These are phyloP conservation scores for Caenorhabditis doughertyi DNA, from an alignment of 2,888 invertebrate species.

Conservation along the genomic window DNA sequence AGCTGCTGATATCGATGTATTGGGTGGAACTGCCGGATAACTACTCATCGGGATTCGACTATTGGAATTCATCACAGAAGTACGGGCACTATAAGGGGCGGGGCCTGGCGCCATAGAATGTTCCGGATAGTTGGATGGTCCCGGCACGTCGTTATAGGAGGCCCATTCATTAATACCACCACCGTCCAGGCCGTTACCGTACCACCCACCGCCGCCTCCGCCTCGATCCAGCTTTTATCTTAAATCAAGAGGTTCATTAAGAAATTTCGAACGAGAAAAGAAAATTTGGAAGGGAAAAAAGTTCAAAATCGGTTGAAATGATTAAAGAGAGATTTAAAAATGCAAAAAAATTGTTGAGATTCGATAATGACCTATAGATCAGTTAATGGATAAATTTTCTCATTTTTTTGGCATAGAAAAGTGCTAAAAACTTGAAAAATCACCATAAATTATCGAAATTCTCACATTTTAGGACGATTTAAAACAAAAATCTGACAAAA, in stretches of 20 bases:
- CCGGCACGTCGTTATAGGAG: constrained; percentile 54
- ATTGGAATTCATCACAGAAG: constrained; percentile 44
- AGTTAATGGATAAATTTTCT: not conserved
- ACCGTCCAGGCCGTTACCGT: constrained; percentile 52
- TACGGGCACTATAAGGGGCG: constrained; percentile 42
- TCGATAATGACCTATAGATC: too few species aligned
- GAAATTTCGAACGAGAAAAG: not conserved
- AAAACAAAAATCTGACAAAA: too few species aligned
- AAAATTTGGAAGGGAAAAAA: not conserved
- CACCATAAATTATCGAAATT: too few species aligned
- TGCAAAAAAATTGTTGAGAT: too few species aligned
- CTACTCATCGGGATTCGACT: constrained; percentile 51
- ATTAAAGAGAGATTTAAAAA: too few species aligned
- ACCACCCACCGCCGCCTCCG: constrained; percentile 48
- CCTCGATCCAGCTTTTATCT: constrained; percentile 55
- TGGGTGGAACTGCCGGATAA: constrained; percentile 36
- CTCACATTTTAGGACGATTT: too few species aligned
- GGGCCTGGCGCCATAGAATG: constrained; percentile 41
- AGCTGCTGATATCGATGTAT: constrained; percentile 40
- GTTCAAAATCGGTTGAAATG: not conserved
- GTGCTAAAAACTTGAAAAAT: not conserved
- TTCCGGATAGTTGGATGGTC: constrained; percentile 62
- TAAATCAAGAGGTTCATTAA: not conserved
- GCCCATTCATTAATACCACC: constrained; percentile 7
- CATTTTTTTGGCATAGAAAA: too few species aligned